phyloP scores from a whole-genome alignment of 2,113 vertebrate species.

The Epinephelus cyanopodus region DNA sequence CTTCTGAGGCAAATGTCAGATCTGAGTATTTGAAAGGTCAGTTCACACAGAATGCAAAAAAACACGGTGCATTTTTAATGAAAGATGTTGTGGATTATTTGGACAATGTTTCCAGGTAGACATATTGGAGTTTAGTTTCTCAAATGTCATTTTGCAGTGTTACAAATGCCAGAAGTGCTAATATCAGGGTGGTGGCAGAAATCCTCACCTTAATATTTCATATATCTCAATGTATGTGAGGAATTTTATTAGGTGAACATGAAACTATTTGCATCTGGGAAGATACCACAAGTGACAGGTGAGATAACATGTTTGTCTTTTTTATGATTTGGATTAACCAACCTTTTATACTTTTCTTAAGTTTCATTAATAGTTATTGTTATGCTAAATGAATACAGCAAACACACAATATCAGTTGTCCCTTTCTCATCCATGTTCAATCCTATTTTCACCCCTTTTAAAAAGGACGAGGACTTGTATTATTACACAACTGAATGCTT shows the following conservation, averaged over 20 bases:
- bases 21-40: neutral
- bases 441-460: neutral
- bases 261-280: neutral
- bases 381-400: neutral
- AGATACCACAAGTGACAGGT: no score
- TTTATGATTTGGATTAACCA: neutral
- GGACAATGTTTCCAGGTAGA: neutral
- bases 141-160: neutral
- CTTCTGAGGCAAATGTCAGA: neutral
- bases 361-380: neutral
- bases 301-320: neutral
- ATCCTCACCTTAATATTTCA: neutral
- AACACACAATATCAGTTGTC: neutral
- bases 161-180: neutral
- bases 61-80: neutral
- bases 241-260: neutral
- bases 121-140: neutral
- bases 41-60: neutral
- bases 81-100: neutral
- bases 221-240: neutral
- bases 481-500: neutral
- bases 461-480: neutral
- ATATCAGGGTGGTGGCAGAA: neutral
- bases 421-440: neutral
- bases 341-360: neutral